Conservation (phyloP, 2,888 invertebrate species). For the Idaea straminata region DNA sequence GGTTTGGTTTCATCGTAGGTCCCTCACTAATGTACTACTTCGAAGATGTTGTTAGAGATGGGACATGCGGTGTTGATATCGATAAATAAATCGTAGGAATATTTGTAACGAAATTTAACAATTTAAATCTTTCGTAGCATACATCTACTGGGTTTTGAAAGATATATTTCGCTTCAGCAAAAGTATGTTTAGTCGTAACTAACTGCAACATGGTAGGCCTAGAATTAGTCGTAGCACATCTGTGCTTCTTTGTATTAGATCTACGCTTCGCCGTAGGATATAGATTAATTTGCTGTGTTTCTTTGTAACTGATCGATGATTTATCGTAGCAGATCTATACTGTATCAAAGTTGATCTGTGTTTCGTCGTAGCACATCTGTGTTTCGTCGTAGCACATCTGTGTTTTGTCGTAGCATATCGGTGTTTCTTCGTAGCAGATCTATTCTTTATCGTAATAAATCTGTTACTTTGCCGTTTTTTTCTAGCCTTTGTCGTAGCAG, state of each 20-base stretch:
- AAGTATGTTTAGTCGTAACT: background rate
- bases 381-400: background rate
- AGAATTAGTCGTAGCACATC: background rate
- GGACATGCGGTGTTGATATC: slow-evolving; percentile 20
- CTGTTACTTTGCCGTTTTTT: no score
- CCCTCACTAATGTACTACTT: slow-evolving; percentile 42
- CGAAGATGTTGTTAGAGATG: slow-evolving; percentile 29
- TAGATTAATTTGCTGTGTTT: no score
- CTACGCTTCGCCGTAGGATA: background rate
- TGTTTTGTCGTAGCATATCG: background rate
- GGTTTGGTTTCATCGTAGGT: slow-evolving; percentile 54
- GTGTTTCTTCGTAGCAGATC: background rate
- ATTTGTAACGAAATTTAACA: background rate
- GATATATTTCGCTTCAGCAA: background rate
- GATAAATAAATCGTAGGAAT: background rate
- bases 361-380: background rate
- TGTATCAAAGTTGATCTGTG: background rate
- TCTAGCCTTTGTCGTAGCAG: no score
- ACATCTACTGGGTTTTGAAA: background rate
- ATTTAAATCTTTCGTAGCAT: background rate
- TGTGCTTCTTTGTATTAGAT: background rate
- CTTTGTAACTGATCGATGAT: background rate
- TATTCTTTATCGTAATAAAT: background rate
- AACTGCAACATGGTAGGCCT: background rate
- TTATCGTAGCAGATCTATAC: background rate